These are phyloP conservation scores for Cariama cristata DNA, from an alignment of 2,113 vertebrate genomes.

Conservation along the genomic window DNA sequence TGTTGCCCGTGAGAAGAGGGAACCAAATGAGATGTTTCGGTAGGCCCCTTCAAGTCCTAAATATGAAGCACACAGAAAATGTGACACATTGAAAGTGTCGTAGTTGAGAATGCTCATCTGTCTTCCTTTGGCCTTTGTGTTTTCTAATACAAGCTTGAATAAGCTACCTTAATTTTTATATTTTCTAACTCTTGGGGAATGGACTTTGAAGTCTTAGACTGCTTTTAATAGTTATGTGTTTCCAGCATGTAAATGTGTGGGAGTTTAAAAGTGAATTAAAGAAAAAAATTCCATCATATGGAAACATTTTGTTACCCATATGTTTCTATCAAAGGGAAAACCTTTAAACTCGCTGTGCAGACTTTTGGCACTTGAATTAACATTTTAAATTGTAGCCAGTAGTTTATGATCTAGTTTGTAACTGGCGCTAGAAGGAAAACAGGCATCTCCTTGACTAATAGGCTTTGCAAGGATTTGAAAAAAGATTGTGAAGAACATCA, in stretches of 20 bases:
- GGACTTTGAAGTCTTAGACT: neutral
- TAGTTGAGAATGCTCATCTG: neutral
- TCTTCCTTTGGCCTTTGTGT: neutral
- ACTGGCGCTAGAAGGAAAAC: neutral
- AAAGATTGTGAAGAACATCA: neutral
- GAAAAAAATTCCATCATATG: neutral
- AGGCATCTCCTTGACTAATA: neutral
- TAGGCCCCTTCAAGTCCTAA: neutral
- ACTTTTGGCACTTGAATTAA: neutral
- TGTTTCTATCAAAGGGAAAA: neutral
- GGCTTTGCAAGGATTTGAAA: neutral
- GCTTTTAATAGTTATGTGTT: neutral
- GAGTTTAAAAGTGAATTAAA: neutral
- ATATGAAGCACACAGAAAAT: neutral
- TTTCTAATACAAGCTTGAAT: neutral
- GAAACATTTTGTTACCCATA: neutral
- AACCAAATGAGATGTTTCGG: neutral
- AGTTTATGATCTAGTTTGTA: neutral
- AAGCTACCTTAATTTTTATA: neutral
- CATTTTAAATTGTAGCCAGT: neutral
- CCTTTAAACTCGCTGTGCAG: neutral
- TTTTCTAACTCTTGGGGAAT: neutral
- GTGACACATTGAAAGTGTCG: rapidly evolving
- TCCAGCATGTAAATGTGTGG: neutral
- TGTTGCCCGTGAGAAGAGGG: neutral